Evolutionary conservation across 2,888 invertebrate genomes (phyloP).

Genomic region (Eledone cirrhosa): DNA sequence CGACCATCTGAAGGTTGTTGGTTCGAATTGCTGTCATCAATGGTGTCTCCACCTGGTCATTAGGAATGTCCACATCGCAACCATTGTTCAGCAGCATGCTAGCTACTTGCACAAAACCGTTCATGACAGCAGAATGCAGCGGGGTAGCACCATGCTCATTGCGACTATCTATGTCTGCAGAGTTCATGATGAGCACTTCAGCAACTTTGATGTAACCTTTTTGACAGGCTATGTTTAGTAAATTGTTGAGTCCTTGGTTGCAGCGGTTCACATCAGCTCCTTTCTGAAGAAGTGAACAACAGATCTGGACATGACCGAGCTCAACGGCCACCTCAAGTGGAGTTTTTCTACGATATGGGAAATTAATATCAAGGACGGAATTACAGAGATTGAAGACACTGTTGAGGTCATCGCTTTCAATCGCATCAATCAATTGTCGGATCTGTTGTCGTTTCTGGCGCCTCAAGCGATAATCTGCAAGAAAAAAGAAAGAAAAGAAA

Average conservation of each 20-base stretch:
- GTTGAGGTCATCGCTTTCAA: slow-evolving; percentile 46
- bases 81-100: slow-evolving; percentile 47
- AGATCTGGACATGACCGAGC: slow-evolving; percentile 53
- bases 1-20: neutral
- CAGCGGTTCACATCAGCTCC: slow-evolving; percentile 59
- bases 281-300: slow-evolving; percentile 51
- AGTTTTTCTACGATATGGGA: slow-evolving; percentile 60
- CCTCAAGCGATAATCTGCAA: slow-evolving; percentile 21
- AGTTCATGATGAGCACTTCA: slow-evolving; percentile 50
- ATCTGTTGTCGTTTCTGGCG: slow-evolving; percentile 52
- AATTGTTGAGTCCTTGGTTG: slow-evolving; percentile 57
- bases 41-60: slow-evolving; percentile 39
- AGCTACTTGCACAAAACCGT: slow-evolving; percentile 45
- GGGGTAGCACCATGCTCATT: slow-evolving; percentile 58
- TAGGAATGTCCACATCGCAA: slow-evolving; percentile 43
- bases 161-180: slow-evolving; percentile 54
- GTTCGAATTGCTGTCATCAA: slow-evolving; percentile 38
- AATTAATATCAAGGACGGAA: slow-evolving; percentile 60
- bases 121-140: slow-evolving; percentile 47
- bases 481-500: neutral
- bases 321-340: slow-evolving; percentile 60
- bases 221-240: slow-evolving; percentile 60
- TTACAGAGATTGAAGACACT: slow-evolving; percentile 47
- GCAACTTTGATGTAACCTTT: slow-evolving; percentile 48
- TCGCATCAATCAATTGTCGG: slow-evolving; percentile 56